Percentiles rank a stretch among this genome's conserved stretches.
These are phyloP conservation scores for Tuberolachnus salignus DNA, from an alignment of 2,888 invertebrate species.

Conservation along the genomic window DNA sequence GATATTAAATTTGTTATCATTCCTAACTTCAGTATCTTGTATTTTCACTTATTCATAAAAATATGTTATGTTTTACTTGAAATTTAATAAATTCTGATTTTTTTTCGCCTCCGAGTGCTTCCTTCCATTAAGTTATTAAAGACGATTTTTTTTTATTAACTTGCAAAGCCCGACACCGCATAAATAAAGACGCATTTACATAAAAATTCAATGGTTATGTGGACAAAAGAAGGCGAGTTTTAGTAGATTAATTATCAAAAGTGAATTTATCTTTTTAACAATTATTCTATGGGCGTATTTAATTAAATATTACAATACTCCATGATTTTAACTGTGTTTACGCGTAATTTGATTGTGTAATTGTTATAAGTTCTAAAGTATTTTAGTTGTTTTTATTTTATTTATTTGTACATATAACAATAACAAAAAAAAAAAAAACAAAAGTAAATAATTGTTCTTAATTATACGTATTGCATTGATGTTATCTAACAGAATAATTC, in stretches of 20 bases:
- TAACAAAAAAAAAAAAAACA: neutral
- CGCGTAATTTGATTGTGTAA: neutral
- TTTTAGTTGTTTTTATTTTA: neutral
- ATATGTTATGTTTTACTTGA: neutral
- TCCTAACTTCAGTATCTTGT: neutral
- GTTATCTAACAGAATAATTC: neutral
- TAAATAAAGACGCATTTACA: neutral
- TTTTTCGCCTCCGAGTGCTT: too few species aligned
- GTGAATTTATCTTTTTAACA: neutral
- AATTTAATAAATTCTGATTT: too few species aligned
- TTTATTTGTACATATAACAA: too few species aligned
- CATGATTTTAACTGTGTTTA: neutral
- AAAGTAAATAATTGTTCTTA: neutral
- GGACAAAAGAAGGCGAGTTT: constrained; percentile 5
- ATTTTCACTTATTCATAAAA: neutral
- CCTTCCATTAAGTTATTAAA: neutral
- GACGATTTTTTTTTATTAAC: neutral
- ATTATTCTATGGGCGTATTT: neutral
- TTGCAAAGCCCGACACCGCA: neutral
- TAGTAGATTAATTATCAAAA: too few species aligned
- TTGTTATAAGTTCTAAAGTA: too few species aligned
- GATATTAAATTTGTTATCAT: constrained; percentile 26
- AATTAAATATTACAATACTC: neutral
- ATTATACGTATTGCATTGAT: neutral
- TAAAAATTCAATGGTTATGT: neutral